A percentile compares a stretch with the other conserved stretches of the same genome.
These are phyloP conservation scores for Solea senegalensis DNA, from an alignment of 2,113 vertebrate genomes.

Conservation along the genomic window DNA sequence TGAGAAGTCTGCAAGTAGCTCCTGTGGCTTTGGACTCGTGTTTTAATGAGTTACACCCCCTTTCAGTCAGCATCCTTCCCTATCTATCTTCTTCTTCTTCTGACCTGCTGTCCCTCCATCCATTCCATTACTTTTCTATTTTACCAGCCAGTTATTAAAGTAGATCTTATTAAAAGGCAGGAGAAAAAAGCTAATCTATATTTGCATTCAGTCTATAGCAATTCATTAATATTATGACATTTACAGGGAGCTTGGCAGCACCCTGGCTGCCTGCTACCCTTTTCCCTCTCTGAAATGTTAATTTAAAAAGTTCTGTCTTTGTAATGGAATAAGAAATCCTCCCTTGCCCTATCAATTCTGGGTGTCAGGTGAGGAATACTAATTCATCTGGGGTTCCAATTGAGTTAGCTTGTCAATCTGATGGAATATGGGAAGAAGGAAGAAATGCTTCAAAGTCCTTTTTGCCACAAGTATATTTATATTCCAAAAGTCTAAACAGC, in stretches of 20 bases:
- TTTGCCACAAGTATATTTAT: constrained; percentile 69
- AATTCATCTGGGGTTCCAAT: constrained; percentile 84
- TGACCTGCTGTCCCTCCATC: constrained; percentile 89
- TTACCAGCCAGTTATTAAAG: constrained; percentile 89
- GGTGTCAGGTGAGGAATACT: constrained; percentile 97
- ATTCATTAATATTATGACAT: constrained; percentile 99
- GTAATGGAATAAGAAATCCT: constrained; percentile 99
- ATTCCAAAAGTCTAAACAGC: constrained; percentile 51
- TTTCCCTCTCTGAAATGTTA: constrained; percentile 99
- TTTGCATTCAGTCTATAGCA: constrained; percentile 99
- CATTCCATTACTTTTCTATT: constrained; percentile 86
- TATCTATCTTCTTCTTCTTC: constrained; percentile 85
- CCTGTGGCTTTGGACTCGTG: constrained; percentile 51
- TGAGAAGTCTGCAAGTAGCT: constrained; percentile 54
- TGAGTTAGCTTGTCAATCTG: constrained; percentile 75
- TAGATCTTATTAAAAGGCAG: constrained; percentile 99
- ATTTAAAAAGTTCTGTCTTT: constrained; percentile 99
- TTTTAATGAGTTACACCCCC: constrained; percentile 72
- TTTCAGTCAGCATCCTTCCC: constrained; percentile 74
- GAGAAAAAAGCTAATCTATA: constrained; percentile 99
- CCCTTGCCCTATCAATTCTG: constrained; percentile 97
- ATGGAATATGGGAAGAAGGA: constrained; percentile 62
- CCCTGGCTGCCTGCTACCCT: constrained; percentile 96
- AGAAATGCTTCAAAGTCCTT: constrained; percentile 80
- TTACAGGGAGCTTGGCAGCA: constrained; percentile 97